Percentiles rank a stretch among this genome's conserved stretches.
These are phyloP conservation scores for Passer domesticus DNA, from an alignment of 2,113 vertebrate species.

Conservation along the genomic window DNA sequence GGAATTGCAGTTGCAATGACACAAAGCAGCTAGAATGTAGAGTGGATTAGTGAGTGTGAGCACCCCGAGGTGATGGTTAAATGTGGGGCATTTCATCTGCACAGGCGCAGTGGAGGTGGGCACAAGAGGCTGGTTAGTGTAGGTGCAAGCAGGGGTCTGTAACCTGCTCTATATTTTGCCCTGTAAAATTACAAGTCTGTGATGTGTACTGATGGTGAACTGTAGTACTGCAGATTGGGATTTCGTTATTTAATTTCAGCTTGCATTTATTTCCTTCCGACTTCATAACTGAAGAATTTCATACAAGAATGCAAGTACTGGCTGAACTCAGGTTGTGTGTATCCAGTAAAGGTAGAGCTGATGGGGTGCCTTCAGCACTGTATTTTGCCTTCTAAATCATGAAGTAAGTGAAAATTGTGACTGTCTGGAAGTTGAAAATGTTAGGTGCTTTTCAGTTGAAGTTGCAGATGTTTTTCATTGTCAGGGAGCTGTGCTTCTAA, in stretches of 20 bases:
- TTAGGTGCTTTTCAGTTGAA: not conserved
- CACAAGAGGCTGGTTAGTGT: accelerated
- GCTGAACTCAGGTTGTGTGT: not conserved
- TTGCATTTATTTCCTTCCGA: not conserved
- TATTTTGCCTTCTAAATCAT: not conserved
- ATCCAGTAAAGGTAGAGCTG: accelerated
- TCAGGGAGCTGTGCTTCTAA: not conserved
- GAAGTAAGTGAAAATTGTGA: no score
- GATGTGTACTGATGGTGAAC: accelerated
- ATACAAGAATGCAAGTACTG: not conserved
- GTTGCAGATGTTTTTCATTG: not conserved
- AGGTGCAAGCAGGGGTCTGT: not conserved
- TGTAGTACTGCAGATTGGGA: not conserved
- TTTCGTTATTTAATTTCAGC: not conserved
- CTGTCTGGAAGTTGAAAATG: not conserved
- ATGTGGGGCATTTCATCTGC: accelerated
- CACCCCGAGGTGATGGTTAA: accelerated
- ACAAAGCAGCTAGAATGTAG: no score
- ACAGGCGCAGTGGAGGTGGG: not conserved
- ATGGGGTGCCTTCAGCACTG: not conserved
- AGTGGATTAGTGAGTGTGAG: not conserved
- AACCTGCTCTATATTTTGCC: not conserved
- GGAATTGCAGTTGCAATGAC: not conserved
- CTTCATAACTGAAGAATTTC: not conserved
- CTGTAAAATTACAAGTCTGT: not conserved